A percentile compares a stretch with the other conserved stretches of the same genome.
These are phyloP conservation scores for Eremobia ochroleuca DNA, from an alignment of 2,888 invertebrate genomes.

Conservation along the genomic window DNA sequence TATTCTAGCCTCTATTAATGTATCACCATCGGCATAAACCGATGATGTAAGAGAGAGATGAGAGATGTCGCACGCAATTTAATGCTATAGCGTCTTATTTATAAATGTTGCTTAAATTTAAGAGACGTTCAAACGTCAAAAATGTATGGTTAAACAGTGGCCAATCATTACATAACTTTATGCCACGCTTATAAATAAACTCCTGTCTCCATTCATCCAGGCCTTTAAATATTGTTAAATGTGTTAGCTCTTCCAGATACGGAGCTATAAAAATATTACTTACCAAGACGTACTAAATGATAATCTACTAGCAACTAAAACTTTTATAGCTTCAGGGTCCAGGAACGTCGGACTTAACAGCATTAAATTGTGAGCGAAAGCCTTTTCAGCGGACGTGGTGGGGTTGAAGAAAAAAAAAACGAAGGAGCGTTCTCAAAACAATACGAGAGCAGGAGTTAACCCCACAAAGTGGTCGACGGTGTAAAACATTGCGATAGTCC, in stretches of 20 bases:
- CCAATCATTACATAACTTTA: background rate
- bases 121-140: background rate
- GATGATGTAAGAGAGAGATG: too few relatives aligned
- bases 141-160: too few relatives aligned
- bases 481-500: constrained; percentile 77
- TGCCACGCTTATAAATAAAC: background rate
- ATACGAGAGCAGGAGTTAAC: constrained; percentile 72
- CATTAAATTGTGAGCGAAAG: constrained; percentile 70
- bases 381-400: constrained; percentile 64
- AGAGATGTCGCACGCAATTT: too few relatives aligned
- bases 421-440: constrained; percentile 68
- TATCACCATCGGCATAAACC: too few relatives aligned
- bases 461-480: constrained; percentile 60
- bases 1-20: background rate
- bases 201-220: background rate
- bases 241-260: too few relatives aligned
- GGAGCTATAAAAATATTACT: constrained; percentile 15
- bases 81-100: too few relatives aligned
- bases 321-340: constrained; percentile 20
- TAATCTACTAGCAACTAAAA: constrained; percentile 30
- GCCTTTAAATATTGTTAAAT: background rate
- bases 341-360: constrained; percentile 55
- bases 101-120: background rate
- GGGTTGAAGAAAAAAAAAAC: constrained; percentile 65
- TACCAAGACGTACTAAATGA: background rate